Conservation (phyloP, 2,797 vertebrate genomes). For the Pangasius krempfi region DNA sequence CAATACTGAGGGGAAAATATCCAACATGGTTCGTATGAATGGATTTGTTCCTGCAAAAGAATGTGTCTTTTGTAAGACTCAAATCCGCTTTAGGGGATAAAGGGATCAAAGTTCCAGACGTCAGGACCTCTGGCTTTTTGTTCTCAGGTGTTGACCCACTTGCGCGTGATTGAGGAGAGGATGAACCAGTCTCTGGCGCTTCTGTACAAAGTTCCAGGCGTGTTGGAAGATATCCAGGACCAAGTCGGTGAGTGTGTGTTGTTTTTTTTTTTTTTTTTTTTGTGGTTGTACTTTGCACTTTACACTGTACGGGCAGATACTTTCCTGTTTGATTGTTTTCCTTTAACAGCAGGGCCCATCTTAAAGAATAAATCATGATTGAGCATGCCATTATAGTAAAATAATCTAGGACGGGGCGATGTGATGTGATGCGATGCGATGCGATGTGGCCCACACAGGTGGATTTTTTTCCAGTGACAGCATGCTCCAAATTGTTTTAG, state of each 20-base stretch:
- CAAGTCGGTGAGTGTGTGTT: slow-evolving; percentile 88
- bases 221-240: slow-evolving; percentile 95
- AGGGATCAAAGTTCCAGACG: slow-evolving; percentile 26
- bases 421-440: not conserved
- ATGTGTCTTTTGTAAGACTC: not conserved
- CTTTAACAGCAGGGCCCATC: not conserved
- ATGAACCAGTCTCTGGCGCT: slow-evolving; percentile 98
- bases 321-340: not conserved
- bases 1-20: not conserved
- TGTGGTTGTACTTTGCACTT: too few relatives aligned
- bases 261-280: too few relatives aligned
- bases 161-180: slow-evolving; percentile 95
- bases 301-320: too few relatives aligned
- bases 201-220: slow-evolving; percentile 93
- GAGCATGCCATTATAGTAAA: not conserved
- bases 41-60: slow-evolving; percentile 4
- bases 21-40: not conserved
- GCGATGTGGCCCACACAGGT: too few relatives aligned
- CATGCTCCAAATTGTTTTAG: not conserved
- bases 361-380: not conserved
- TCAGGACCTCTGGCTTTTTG: slow-evolving; percentile 41
- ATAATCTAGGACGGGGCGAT: not conserved
- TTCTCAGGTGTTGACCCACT: slow-evolving; percentile 91
- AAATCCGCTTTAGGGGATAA: slow-evolving; percentile 12
- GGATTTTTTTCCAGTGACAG: not conserved